Base-by-base conservation (phyloP, 1,140 invertebrate species). In the Pararge aegeria region DNA sequence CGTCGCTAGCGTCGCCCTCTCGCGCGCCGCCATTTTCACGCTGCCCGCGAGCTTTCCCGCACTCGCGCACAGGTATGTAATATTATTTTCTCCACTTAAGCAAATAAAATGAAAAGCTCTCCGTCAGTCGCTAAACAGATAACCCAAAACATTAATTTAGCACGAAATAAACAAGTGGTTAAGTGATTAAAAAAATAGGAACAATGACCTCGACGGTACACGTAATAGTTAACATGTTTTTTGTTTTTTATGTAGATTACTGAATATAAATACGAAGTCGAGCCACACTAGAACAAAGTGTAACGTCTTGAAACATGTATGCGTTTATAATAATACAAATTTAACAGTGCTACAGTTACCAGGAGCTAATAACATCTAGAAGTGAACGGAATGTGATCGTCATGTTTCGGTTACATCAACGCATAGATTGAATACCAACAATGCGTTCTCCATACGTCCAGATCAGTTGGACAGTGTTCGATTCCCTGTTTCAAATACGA, bases 361-460 rank as follows among this genome's bases (percentile, higher is more conserved):
- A 21, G 21, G 63, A 64, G 61, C 58, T 63, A 79, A 79, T 83
- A 87, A 89, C 87, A 89, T 80, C 75, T 80, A 84, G 80, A 78
- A 70, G 68, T 74, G 78, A 74, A 72, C 78, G 77, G 84, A 89
- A 89, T 87, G 84, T 82, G 83, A 76, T 80, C 83, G 82, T 89
- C 89, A 86, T 89, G 86, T 89, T 90, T 87, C 77, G 73, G 84
- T 89, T 90, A 90, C 88, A 89, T 89, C 86, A 88, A 83, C 76
- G 77, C 68, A 78, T 68, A 70, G 66, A 68, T 73, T 57, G 72
- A 61, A 70, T 64, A 75, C 55, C 68, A 68, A 61, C 66, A 75
- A 65, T 72, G 61, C 59, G 74, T 71, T 71, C 68, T 69, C 73
- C 74, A 72, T 78, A 64, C 70, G 61, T 65, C 66, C 64, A 61